A percentile compares a stretch with the other conserved stretches of the same genome.
phyloP scores from a whole-genome alignment of 1,140 invertebrate species.

The Heliothis virescens region DNA sequence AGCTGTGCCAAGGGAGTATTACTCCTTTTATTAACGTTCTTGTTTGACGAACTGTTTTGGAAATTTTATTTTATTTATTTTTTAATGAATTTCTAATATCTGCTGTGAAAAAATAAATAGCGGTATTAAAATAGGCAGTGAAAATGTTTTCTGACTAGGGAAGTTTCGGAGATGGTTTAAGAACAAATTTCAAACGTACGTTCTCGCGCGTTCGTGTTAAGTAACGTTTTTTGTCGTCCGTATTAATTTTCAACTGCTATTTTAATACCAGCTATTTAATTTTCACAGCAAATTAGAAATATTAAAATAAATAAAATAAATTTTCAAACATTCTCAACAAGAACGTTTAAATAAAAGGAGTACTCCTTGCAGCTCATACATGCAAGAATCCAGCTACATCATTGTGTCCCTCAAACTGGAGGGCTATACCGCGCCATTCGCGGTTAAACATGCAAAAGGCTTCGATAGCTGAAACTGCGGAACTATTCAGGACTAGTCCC shows the following conservation, averaged over 20 bases:
- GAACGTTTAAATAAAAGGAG: neutral
- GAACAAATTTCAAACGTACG: too few species aligned
- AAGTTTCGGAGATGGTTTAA: too few species aligned
- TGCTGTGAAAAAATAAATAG: too few species aligned
- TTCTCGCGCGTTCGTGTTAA: too few species aligned
- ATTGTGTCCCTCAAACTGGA: neutral
- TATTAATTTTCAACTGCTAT: too few species aligned
- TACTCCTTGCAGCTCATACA: neutral
- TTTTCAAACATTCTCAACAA: neutral
- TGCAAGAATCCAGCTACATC: neutral
- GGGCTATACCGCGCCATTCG: neutral
- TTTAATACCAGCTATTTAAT: too few species aligned
- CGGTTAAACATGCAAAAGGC: slow-evolving; percentile 18
- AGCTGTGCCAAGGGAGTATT: neutral
- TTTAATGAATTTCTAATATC: too few species aligned
- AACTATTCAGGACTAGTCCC: neutral
- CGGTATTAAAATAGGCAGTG: too few species aligned
- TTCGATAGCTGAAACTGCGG: neutral
- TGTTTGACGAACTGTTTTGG: neutral
- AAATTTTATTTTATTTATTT: neutral
- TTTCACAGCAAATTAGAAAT: too few species aligned
- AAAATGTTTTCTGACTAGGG: too few species aligned
- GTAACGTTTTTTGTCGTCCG: too few species aligned
- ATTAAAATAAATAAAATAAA: too few species aligned
- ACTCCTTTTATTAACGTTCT: neutral